These are phyloP conservation scores for Salvator merianae DNA, from an alignment of 2,113 vertebrate species.

Conservation along the genomic window DNA sequence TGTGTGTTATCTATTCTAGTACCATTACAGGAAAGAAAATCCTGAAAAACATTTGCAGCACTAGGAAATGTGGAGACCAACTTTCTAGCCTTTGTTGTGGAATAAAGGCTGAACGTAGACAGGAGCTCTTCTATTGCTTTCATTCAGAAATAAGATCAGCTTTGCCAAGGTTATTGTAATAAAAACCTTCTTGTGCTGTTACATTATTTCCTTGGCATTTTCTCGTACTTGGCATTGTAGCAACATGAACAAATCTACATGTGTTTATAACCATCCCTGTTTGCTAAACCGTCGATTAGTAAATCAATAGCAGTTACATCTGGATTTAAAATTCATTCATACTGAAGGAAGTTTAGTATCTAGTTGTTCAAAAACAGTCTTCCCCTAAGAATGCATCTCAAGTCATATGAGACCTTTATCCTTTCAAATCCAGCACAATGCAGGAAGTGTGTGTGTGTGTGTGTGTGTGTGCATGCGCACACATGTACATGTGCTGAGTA, in stretches of 20 bases:
- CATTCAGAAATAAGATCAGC: conserved; percentile 11
- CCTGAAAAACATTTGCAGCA: neutral
- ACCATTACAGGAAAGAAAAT: conserved; percentile 13
- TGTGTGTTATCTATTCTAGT: neutral
- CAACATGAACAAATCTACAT: neutral
- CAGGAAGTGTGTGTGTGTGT: no score
- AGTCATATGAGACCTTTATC: neutral
- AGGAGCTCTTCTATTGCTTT: neutral
- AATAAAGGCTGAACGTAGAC: conserved; percentile 15
- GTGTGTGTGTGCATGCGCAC: no score
- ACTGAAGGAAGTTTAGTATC: neutral
- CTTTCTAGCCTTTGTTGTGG: conserved; percentile 11
- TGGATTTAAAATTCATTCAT: neutral
- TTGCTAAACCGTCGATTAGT: neutral
- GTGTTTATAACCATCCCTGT: neutral
- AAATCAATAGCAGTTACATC: neutral
- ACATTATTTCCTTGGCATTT: conserved; percentile 7
- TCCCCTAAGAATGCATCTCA: neutral
- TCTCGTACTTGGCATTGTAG: neutral
- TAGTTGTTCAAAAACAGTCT: neutral
- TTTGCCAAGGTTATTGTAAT: conserved; percentile 14
- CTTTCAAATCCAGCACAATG: neutral
- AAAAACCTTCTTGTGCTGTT: conserved; percentile 13
- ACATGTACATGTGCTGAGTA: no score
- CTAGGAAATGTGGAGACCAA: conserved; percentile 1